These are phyloP conservation scores for Polymixis lichenea DNA, from an alignment of 2,888 invertebrate species.

Conservation along the genomic window DNA sequence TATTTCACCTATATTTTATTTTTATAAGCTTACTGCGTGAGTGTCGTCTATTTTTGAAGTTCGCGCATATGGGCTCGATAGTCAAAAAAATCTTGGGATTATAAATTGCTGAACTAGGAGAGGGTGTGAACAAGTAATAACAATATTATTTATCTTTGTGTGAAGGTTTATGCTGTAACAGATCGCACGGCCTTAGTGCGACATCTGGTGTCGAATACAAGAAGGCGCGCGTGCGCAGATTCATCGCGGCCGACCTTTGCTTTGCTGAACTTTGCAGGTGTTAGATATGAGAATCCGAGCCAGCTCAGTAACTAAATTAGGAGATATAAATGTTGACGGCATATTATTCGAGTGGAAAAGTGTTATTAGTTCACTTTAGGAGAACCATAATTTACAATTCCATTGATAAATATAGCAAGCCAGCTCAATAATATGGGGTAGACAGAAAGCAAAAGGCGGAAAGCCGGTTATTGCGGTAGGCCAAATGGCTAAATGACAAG, in stretches of 20 bases:
- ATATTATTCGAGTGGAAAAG: neutral
- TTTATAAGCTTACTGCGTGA: conserved; percentile 73
- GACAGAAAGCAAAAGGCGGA: neutral
- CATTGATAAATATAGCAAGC: neutral
- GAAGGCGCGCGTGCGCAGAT: conserved; percentile 73
- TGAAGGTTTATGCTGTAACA: conserved; percentile 64
- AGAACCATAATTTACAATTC: neutral
- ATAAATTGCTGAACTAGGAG: conserved; percentile 69
- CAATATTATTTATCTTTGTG: conserved; percentile 67
- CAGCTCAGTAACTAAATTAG: conserved; percentile 41
- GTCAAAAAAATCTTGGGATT: conserved; percentile 74
- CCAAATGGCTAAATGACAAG: neutral
- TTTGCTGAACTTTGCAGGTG: conserved; percentile 74
- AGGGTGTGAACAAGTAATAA: conserved; percentile 70
- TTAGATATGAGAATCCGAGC: conserved; percentile 49
- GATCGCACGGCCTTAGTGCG: conserved; percentile 48
- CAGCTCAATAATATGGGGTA: neutral
- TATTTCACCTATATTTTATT: conserved; percentile 74
- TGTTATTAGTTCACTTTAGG: neutral
- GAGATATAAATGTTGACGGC: conserved; percentile 24
- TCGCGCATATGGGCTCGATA: conserved; percentile 79
- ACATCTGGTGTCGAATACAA: conserved; percentile 69
- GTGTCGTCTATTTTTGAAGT: conserved; percentile 77
- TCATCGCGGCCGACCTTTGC: conserved; percentile 76
- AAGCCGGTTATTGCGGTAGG: neutral